Conservation (phyloP, 2,888 invertebrate species). For the Morpho achilles region DNA sequence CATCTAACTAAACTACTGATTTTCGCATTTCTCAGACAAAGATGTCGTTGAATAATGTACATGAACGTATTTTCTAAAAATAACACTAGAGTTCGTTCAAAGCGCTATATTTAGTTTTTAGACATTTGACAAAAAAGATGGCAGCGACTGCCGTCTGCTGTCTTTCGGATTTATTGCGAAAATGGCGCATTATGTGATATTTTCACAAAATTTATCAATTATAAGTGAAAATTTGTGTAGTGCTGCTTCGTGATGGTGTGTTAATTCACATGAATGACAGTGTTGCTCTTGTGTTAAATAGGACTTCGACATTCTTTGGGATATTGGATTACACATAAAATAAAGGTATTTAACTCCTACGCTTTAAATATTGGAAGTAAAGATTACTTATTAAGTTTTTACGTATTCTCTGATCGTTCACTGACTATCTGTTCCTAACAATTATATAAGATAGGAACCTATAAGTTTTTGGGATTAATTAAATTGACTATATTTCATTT, state of each 20-base stretch:
- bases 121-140: conserved; percentile 80
- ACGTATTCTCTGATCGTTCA: conserved; percentile 1
- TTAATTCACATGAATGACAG: conserved; percentile 69
- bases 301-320: conserved; percentile 71
- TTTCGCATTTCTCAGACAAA: conserved; percentile 21
- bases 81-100: conserved; percentile 78
- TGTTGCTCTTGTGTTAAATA: conserved; percentile 68
- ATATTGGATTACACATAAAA: conserved; percentile 78
- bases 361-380: conserved; percentile 31
- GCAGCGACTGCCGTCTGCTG: conserved; percentile 76
- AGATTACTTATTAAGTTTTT: conserved; percentile 13
- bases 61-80: conserved; percentile 68
- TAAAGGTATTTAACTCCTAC: conserved; percentile 73
- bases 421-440: conserved; percentile 31
- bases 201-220: conserved; percentile 69
- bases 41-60: conserved; percentile 49
- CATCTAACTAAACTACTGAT: conserved; percentile 20
- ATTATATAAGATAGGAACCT: conserved; percentile 60
- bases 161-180: conserved; percentile 73
- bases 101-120: conserved; percentile 78
- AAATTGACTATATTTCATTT: conserved; percentile 27
- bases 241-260: conserved; percentile 73
- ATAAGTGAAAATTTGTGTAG: conserved; percentile 74
- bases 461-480: conserved; percentile 33
- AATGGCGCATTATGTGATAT: conserved; percentile 77